These are phyloP conservation scores for Coracopsis vasa DNA, from an alignment of 2,113 vertebrate genomes.

Conservation along the genomic window DNA sequence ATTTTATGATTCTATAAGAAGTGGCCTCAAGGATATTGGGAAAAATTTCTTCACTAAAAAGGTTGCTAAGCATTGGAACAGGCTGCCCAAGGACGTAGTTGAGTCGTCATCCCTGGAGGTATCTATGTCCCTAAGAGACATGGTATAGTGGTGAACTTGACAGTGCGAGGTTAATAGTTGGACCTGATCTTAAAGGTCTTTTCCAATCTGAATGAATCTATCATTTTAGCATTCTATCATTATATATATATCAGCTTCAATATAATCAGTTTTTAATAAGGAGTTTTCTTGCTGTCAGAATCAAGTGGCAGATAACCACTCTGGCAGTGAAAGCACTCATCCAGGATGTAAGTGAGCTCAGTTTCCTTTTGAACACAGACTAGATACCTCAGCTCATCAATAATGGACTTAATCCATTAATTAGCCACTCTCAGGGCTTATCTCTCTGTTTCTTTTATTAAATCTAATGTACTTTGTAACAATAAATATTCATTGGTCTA, in stretches of 20 bases:
- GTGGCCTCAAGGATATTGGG: not conserved
- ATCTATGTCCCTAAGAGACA: too few species aligned
- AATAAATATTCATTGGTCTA: not conserved
- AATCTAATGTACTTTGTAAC: not conserved
- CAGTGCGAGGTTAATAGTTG: not conserved
- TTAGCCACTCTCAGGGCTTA: not conserved
- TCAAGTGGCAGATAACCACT: not conserved
- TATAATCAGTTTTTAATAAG: not conserved
- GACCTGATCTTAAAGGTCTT: not conserved
- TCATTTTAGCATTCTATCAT: not conserved
- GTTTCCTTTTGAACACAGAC: not conserved
- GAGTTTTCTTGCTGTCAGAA: not conserved
- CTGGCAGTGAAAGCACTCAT: not conserved
- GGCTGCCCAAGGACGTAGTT: too few species aligned
- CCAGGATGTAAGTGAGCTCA: not conserved
- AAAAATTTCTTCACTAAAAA: not conserved
- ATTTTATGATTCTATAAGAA: not conserved
- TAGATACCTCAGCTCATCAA: not conserved
- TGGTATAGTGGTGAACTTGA: too few species aligned
- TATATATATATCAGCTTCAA: not conserved
- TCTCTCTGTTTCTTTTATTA: not conserved
- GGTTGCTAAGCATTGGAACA: not conserved
- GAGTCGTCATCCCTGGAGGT: not conserved
- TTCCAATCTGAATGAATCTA: not conserved
- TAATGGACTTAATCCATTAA: not conserved